Conservation (phyloP, 2,888 invertebrate genomes). For the Athalia cordata region DNA sequence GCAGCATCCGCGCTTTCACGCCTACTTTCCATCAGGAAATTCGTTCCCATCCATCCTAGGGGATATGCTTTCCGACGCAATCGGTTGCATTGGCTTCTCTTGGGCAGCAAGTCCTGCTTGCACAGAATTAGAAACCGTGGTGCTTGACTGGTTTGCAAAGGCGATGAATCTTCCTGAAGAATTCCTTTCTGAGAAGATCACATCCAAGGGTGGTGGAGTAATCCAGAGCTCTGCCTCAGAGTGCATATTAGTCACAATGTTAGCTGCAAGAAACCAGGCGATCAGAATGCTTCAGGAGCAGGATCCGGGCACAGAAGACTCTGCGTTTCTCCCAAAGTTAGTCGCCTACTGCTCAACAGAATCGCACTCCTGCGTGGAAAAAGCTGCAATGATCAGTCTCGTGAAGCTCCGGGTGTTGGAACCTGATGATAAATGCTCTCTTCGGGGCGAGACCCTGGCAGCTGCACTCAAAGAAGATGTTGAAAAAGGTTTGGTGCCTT, state of each 20-base stretch:
- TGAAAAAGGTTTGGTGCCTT: constrained; percentile 85
- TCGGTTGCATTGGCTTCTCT: constrained; percentile 98
- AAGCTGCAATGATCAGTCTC: constrained; percentile 86
- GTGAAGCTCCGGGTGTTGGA: constrained; percentile 84
- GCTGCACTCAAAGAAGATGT: constrained; percentile 83
- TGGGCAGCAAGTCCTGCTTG: constrained; percentile 93
- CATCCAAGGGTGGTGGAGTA: constrained; percentile 85
- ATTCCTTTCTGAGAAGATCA: constrained; percentile 77
- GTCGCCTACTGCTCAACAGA: constrained; percentile 86
- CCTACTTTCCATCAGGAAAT: constrained; percentile 99
- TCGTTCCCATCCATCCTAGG: constrained; percentile 97
- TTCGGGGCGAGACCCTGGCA: constrained; percentile 79
- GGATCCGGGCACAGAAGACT: constrained; percentile 77
- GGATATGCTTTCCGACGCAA: constrained; percentile 97
- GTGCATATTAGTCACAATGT: constrained; percentile 85
- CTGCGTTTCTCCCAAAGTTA: constrained; percentile 83
- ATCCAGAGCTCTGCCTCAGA: constrained; percentile 91
- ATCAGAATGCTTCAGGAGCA: constrained; percentile 80
- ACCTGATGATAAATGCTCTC: constrained; percentile 81
- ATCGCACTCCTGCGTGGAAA: constrained; percentile 86
- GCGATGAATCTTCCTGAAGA: constrained; percentile 84
- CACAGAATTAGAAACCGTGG: constrained; percentile 89
- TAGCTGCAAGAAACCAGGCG: constrained; percentile 85
- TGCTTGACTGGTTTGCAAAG: constrained; percentile 88
- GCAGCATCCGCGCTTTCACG: constrained; percentile 99